These are phyloP conservation scores for Meliscaeva auricollis DNA, from an alignment of 2,888 invertebrate genomes.

Conservation along the genomic window DNA sequence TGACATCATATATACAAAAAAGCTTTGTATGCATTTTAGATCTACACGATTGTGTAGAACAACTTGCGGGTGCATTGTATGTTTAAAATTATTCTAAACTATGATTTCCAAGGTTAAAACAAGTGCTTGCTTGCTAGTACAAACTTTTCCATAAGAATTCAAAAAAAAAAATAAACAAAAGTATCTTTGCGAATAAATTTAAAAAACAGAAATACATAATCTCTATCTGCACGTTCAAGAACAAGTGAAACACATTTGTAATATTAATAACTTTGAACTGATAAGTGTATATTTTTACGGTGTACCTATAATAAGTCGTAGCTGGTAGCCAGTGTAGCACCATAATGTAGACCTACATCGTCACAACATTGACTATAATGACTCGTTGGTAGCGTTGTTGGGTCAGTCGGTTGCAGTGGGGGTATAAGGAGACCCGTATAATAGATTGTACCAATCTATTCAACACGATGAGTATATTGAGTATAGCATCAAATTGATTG, in stretches of 20 bases:
- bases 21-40: slow-evolving; percentile 15
- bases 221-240: slow-evolving; percentile 68
- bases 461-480: neutral
- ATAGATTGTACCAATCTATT: neutral
- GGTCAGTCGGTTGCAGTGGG: neutral
- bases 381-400: neutral
- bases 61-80: slow-evolving; percentile 72
- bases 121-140: slow-evolving; percentile 5
- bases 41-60: slow-evolving; percentile 59
- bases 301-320: slow-evolving; percentile 8
- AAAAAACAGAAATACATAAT: slow-evolving; percentile 24
- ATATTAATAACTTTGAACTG: slow-evolving; percentile 67
- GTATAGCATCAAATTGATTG: slow-evolving; percentile 53
- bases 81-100: slow-evolving; percentile 50
- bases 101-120: slow-evolving; percentile 62
- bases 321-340: neutral
- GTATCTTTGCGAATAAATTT: slow-evolving; percentile 15
- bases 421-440: neutral
- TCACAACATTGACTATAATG: slow-evolving; percentile 6
- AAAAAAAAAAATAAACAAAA: neutral
- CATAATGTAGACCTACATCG: neutral
- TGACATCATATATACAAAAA: slow-evolving; percentile 40
- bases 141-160: slow-evolving; percentile 10
- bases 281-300: slow-evolving; percentile 1
- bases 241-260: slow-evolving; percentile 71